phyloP scores from a whole-genome alignment of 2,888 invertebrate species.

The Alsophila aescularia region DNA sequence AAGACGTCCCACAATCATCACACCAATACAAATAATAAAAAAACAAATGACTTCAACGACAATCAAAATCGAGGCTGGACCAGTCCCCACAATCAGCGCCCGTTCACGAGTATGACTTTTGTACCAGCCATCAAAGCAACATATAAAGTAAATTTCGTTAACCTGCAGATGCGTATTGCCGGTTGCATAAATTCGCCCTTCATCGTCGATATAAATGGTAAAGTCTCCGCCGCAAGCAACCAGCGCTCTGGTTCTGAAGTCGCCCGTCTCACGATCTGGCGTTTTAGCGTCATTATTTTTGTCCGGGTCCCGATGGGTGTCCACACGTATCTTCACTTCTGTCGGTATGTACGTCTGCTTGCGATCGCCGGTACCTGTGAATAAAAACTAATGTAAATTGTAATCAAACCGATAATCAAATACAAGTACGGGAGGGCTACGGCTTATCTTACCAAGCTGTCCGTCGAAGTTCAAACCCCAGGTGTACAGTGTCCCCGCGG shows the following conservation, averaged over 20 bases:
- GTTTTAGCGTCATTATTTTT: conserved; percentile 50
- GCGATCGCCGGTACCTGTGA: conserved; percentile 85
- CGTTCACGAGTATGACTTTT: no score
- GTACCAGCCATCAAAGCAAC: no score
- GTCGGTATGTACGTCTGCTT: conserved; percentile 84
- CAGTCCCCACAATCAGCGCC: no score
- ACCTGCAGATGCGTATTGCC: conserved; percentile 86
- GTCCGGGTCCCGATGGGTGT: conserved; percentile 54
- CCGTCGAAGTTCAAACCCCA: conserved; percentile 97
- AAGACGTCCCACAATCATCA: no score
- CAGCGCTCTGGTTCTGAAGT: conserved; percentile 57
- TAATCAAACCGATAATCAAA: no score
- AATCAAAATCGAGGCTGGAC: no score
- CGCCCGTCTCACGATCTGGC: conserved; percentile 53
- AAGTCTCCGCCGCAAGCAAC: conserved; percentile 91
- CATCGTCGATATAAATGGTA: conserved; percentile 87
- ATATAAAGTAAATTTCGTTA: conserved; percentile 13
- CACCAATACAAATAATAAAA: no score
- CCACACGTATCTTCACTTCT: conserved; percentile 74
- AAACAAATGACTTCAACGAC: no score
- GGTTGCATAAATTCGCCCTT: conserved; percentile 89
- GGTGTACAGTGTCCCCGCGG: conserved; percentile 88
- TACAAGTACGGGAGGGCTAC: no score
- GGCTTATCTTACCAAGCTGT: conserved; percentile 87
- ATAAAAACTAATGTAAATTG: conserved; percentile 5